A percentile compares a stretch with the other conserved stretches of the same genome.
These are phyloP conservation scores for Pachyuromys duprasi DNA, from an alignment of 2,797 vertebrate species.

Conservation along the genomic window DNA sequence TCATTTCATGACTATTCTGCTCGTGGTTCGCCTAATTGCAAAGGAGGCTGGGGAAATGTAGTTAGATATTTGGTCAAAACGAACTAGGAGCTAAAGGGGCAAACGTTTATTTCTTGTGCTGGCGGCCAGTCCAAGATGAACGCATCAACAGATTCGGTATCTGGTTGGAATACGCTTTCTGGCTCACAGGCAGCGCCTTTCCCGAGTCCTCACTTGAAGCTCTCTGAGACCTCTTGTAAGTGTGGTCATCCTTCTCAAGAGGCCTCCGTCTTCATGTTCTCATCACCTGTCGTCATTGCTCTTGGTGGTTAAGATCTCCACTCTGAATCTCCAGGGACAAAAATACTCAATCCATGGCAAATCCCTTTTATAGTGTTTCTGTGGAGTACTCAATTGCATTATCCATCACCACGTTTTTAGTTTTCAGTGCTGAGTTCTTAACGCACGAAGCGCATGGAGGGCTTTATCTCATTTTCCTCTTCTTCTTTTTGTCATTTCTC, in stretches of 20 bases:
- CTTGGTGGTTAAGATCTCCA: not conserved
- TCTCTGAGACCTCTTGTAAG: not conserved
- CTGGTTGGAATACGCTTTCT: not conserved
- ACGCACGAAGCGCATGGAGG: not conserved
- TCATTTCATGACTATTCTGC: not conserved
- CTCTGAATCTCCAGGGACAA: not conserved
- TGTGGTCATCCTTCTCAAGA: not conserved
- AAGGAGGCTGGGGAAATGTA: not conserved
- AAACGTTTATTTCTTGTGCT: not conserved
- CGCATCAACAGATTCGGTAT: not conserved
- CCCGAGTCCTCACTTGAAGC: not conserved
- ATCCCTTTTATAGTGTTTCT: not conserved
- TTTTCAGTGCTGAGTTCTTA: slow-evolving; percentile 7
- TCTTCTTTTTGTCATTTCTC: slow-evolving; percentile 72
- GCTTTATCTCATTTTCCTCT: slow-evolving; percentile 31
- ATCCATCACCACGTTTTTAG: not conserved
- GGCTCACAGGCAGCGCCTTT: not conserved
- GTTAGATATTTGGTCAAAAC: not conserved
- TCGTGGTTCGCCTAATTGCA: not conserved
- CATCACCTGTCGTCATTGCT: not conserved
- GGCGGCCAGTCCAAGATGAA: not conserved
- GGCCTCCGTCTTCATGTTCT: not conserved
- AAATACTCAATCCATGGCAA: not conserved
- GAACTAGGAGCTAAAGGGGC: not conserved
- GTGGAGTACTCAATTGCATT: slow-evolving; percentile 8